phyloP scores from a whole-genome alignment of 2,113 vertebrate genomes.

The Steatornis caripensis region DNA sequence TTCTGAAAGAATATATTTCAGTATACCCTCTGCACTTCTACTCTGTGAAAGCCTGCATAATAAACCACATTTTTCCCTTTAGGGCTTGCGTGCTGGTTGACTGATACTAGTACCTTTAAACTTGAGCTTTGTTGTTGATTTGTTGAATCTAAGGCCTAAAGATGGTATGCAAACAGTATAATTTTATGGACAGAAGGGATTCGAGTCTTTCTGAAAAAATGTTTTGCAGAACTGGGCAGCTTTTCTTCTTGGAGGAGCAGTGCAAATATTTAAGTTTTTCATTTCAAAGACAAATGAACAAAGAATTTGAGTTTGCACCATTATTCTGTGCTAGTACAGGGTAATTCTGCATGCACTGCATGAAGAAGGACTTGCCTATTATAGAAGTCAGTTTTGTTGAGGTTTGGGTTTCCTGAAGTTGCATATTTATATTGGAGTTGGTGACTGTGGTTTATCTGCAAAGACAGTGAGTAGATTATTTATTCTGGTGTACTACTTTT shows the following conservation, averaged over 20 bases:
- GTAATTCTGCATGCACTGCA: not conserved
- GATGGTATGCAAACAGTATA: accelerated
- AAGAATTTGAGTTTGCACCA: not conserved
- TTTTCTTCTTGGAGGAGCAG: not conserved
- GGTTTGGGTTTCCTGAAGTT: not conserved
- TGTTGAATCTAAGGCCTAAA: not conserved
- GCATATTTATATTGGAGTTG: not conserved
- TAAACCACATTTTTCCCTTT: not conserved
- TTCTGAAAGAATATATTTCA: not conserved
- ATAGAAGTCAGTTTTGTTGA: accelerated
- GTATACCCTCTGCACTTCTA: not conserved
- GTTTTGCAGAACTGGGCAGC: not conserved
- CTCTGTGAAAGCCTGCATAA: not conserved
- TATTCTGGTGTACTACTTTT: not conserved
- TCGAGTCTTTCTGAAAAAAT: not conserved
- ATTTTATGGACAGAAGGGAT: not conserved
- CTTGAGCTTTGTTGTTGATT: not conserved
- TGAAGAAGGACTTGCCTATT: not conserved
- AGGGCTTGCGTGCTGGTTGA: not conserved
- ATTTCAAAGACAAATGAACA: not conserved
- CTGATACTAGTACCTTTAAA: not conserved
- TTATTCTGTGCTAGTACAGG: not conserved
- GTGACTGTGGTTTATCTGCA: not conserved
- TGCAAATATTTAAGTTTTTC: not conserved
- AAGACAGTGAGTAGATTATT: not conserved